Evolutionary conservation across 1,140 invertebrate species (phyloP).

Genomic region (Tigriopus japonicus): DNA sequence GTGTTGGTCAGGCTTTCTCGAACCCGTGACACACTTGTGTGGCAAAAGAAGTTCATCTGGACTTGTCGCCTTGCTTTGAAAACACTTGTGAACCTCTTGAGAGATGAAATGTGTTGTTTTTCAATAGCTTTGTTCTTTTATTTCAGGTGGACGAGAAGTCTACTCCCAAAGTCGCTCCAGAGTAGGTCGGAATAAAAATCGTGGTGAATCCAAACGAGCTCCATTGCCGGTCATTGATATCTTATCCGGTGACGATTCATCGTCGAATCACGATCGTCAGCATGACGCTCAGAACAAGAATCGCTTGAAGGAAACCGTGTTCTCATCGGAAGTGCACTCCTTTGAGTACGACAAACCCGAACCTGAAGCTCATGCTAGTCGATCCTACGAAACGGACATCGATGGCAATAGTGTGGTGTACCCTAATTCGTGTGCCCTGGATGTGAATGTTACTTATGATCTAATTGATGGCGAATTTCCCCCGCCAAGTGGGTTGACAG

Average conservation of each 20-base stretch:
- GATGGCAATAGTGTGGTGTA: neutral
- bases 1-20: too few relatives aligned
- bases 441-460: neutral
- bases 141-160: neutral
- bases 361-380: neutral
- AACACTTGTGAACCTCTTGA: too few relatives aligned
- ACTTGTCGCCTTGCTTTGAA: too few relatives aligned
- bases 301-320: neutral
- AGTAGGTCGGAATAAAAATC: neutral
- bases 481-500: neutral
- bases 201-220: neutral
- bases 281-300: too few relatives aligned
- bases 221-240: too few relatives aligned
- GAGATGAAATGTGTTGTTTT: too few relatives aligned
- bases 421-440: neutral
- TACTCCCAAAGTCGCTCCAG: neutral
- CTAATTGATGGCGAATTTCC: neutral
- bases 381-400: neutral
- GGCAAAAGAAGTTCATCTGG: too few relatives aligned
- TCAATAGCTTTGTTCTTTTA: neutral
- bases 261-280: too few relatives aligned
- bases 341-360: neutral
- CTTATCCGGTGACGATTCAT: too few relatives aligned
- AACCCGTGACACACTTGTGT: too few relatives aligned
- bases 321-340: neutral